Evolutionary conservation across 1,140 invertebrate genomes (phyloP).

Genomic region (Cotesia chilonis): DNA sequence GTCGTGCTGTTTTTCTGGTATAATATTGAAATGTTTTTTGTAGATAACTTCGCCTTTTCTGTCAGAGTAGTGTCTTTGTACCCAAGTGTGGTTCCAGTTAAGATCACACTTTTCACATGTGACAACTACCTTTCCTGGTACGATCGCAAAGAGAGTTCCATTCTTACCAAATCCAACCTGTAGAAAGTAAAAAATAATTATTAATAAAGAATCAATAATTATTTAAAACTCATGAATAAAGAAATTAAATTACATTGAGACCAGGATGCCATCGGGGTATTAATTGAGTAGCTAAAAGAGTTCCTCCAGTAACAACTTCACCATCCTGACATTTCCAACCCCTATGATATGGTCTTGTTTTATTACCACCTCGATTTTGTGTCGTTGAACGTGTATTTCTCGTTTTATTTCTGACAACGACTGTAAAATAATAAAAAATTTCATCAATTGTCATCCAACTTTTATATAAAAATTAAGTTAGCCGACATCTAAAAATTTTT

Average conservation of each 20-base stretch:
- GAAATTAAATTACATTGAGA: conserved; percentile 72
- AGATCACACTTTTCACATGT: conserved; percentile 80
- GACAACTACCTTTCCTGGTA: conserved; percentile 76
- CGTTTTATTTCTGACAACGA: conserved; percentile 70
- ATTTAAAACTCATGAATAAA: background rate
- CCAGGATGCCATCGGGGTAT: conserved; percentile 81
- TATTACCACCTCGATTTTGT: conserved; percentile 70
- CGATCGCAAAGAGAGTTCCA: conserved; percentile 79
- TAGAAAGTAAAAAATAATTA: conserved; percentile 44
- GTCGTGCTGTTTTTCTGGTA: conserved; percentile 76
- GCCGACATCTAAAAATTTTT: background rate
- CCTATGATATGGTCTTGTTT: conserved; percentile 74
- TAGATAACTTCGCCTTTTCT: conserved; percentile 73
- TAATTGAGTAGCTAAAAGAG: conserved; percentile 74
- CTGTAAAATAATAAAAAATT: conserved; percentile 38
- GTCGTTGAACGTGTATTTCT: conserved; percentile 76
- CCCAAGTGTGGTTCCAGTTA: conserved; percentile 76
- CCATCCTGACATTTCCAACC: conserved; percentile 77
- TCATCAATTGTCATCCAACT: background rate
- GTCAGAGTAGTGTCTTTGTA: conserved; percentile 71
- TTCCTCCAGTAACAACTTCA: conserved; percentile 70
- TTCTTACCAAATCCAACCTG: conserved; percentile 82
- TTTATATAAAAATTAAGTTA: too few species aligned
- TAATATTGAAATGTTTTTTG: conserved; percentile 84
- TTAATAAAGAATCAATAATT: background rate